A percentile compares a stretch with the other conserved stretches of the same genome.
phyloP scores from a whole-genome alignment of 2,797 vertebrate genomes.

The Linurgus olivaceus region DNA sequence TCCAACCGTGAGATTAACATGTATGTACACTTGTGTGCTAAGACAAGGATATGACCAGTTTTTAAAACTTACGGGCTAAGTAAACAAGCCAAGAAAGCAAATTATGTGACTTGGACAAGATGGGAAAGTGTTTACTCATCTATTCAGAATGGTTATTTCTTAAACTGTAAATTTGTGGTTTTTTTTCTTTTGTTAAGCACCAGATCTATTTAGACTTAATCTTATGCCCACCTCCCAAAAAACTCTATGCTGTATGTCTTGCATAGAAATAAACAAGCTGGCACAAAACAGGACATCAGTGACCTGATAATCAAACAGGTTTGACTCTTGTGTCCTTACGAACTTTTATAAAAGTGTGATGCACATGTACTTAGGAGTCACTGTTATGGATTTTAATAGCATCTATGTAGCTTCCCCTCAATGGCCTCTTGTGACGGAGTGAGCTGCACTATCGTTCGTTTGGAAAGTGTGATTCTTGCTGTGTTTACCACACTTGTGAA shows the following conservation, averaged over 20 bases:
- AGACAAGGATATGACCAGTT: not conserved
- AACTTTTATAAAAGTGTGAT: constrained; percentile 77
- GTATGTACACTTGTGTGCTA: not conserved
- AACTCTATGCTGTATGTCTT: constrained; percentile 78
- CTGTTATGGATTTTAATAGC: constrained; percentile 87
- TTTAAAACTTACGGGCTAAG: not conserved
- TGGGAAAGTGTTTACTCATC: not conserved
- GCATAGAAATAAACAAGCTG: constrained; percentile 81
- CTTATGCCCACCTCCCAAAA: constrained; percentile 66
- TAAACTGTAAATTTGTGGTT: not conserved
- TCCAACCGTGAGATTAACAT: not conserved
- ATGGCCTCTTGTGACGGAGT: constrained; percentile 83
- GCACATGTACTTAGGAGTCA: constrained; percentile 81
- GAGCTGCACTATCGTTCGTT: constrained; percentile 84
- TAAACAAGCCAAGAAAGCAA: not conserved
- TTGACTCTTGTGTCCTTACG: constrained; percentile 76
- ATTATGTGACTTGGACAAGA: not conserved
- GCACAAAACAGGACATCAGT: constrained; percentile 77
- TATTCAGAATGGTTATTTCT: constrained; percentile 30
- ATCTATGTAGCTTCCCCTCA: constrained; percentile 84
- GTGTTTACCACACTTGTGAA: constrained; percentile 88
- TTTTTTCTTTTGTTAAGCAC: constrained; percentile 57
- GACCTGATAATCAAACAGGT: constrained; percentile 80
- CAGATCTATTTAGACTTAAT: constrained; percentile 65
- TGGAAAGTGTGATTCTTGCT: constrained; percentile 86